Conservation (phyloP, 35 echinoderm and acorn worm species). For the Heliocidaris erythrogramma region DNA sequence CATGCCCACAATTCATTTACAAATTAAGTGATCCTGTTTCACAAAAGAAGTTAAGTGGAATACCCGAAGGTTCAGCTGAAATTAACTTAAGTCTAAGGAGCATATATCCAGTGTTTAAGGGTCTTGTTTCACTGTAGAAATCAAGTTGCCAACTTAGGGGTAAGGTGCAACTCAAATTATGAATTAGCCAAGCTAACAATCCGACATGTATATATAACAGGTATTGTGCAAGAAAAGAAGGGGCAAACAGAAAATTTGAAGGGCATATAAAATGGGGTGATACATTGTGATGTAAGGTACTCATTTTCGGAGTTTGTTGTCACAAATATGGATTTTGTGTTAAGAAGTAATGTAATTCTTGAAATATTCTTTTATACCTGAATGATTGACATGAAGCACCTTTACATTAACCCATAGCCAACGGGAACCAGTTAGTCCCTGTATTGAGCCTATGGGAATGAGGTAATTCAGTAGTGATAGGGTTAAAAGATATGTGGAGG, state of each 20-base stretch:
- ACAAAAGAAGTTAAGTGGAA: background rate
- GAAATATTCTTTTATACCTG: too few species aligned
- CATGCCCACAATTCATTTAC: background rate
- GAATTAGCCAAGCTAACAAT: background rate
- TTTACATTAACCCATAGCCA: too few species aligned
- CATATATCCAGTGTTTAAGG: background rate
- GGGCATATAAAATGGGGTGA: background rate
- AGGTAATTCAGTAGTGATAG: too few species aligned
- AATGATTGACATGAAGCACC: too few species aligned
- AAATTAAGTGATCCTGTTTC: background rate
- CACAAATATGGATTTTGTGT: too few species aligned
- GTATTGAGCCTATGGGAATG: too few species aligned
- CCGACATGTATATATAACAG: background rate
- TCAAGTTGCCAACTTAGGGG: background rate
- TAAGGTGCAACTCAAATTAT: background rate
- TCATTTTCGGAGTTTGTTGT: too few species aligned
- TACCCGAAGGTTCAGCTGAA: background rate
- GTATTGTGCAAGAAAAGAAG: background rate
- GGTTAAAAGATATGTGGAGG: too few species aligned
- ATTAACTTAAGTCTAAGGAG: background rate
- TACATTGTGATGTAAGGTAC: too few species aligned
- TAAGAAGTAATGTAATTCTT: too few species aligned
- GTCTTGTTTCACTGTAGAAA: background rate
- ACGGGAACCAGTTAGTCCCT: too few species aligned
- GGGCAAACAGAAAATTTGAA: background rate